phyloP scores from a whole-genome alignment of 2,797 vertebrate genomes.

The Acanthurus lineatus region DNA sequence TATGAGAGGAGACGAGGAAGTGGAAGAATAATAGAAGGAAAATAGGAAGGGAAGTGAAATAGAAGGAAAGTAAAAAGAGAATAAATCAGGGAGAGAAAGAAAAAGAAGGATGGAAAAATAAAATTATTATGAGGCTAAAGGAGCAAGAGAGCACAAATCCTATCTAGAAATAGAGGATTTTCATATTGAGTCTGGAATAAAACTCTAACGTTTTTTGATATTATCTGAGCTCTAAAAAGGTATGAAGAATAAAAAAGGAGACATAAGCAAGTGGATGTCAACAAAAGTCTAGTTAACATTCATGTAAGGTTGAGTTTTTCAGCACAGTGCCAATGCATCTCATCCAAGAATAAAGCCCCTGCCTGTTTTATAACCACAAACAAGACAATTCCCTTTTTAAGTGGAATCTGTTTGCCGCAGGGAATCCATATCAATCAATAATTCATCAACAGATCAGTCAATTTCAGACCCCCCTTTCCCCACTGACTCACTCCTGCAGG shows the following conservation, averaged over 20 bases:
- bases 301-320: constrained; percentile 3
- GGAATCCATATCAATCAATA: constrained; percentile 67
- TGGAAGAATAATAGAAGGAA: background rate
- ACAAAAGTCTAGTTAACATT: background rate
- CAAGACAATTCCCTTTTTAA: constrained; percentile 13
- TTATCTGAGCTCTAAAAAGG: background rate
- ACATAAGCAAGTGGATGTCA: background rate
- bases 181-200: background rate
- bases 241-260: background rate
- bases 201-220: background rate
- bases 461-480: background rate
- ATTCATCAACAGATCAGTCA: constrained; percentile 62
- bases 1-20: background rate
- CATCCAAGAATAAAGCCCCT: background rate
- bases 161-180: background rate
- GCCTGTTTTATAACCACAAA: background rate
- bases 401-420: background rate
- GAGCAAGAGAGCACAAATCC: background rate
- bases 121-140: background rate
- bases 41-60: too few species aligned
- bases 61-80: background rate
- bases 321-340: background rate
- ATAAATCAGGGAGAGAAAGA: background rate
- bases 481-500: constrained; percentile 57
- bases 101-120: background rate